These are phyloP conservation scores for Erebia epiphron DNA, from an alignment of 2,888 invertebrate genomes.

Conservation along the genomic window DNA sequence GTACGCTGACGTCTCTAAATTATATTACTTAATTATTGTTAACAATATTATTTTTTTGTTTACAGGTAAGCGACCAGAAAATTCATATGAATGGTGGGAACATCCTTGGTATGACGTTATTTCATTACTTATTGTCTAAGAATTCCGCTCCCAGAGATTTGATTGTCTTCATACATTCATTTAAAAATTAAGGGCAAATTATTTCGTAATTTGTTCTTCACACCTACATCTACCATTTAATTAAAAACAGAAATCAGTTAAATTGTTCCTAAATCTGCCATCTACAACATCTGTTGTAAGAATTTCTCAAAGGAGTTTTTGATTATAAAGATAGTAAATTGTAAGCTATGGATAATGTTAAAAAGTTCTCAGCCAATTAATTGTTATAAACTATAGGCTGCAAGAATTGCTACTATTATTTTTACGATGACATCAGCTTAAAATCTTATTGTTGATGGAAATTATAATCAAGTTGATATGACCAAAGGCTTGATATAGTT, in stretches of 20 bases:
- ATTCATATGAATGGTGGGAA: conserved; percentile 38
- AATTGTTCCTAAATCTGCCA: too few species aligned
- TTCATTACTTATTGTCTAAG: conserved; percentile 23
- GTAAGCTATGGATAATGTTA: not conserved
- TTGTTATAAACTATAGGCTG: not conserved
- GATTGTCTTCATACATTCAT: conserved; percentile 20
- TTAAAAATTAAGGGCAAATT: conserved; percentile 15
- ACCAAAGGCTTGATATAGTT: too few species aligned
- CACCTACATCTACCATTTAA: not conserved
- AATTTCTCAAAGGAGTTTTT: not conserved
- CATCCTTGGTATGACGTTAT: conserved; percentile 32
- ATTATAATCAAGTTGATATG: not conserved
- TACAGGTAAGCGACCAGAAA: conserved; percentile 44
- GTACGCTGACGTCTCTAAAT: not conserved
- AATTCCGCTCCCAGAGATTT: conserved; percentile 21
- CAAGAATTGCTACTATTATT: not conserved
- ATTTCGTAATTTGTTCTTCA: conserved; percentile 3
- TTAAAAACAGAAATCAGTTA: not conserved
- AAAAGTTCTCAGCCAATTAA: too few species aligned
- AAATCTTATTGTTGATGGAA: not conserved
- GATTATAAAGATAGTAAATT: not conserved
- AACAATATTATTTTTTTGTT: conserved; percentile 40
- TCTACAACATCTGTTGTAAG: too few species aligned
- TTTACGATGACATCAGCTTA: not conserved
- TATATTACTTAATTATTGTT: not conserved